Conservation (phyloP, 2,113 vertebrate genomes). For the Delphinapterus leucas region DNA sequence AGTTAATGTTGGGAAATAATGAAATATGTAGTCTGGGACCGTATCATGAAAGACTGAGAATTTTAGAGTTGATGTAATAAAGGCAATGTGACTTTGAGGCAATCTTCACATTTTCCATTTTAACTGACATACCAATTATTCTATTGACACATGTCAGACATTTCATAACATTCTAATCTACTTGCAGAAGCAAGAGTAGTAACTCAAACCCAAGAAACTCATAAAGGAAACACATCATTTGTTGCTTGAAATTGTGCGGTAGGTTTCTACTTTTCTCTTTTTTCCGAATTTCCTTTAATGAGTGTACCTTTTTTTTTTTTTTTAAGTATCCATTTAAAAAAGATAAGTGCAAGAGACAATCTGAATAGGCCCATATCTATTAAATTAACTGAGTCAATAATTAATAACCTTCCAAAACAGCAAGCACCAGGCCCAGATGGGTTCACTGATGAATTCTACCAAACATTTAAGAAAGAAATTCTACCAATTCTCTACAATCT, state of each 20-base stretch:
- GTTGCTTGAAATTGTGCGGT: background rate
- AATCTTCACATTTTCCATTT: background rate
- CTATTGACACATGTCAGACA: background rate
- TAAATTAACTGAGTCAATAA: background rate
- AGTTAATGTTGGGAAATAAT: background rate
- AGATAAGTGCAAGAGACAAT: background rate
- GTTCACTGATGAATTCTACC: background rate
- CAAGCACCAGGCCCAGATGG: background rate
- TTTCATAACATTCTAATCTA: background rate
- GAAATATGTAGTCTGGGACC: background rate
- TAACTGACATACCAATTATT: background rate
- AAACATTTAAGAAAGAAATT: conserved; percentile 11
- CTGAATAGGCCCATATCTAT: background rate
- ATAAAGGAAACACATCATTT: background rate
- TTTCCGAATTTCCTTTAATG: background rate
- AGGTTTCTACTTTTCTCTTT: background rate
- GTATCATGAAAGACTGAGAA: background rate
- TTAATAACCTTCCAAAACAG: background rate
- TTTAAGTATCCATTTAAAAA: background rate
- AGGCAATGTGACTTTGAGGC: background rate
- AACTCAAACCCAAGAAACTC: conserved; percentile 1
- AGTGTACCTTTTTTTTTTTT: background rate
- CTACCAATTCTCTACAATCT: background rate
- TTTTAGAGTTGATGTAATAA: background rate
- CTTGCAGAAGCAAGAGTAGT: background rate